phyloP scores from a whole-genome alignment of 1,140 invertebrate genomes.

The Melanaphis sacchari region DNA sequence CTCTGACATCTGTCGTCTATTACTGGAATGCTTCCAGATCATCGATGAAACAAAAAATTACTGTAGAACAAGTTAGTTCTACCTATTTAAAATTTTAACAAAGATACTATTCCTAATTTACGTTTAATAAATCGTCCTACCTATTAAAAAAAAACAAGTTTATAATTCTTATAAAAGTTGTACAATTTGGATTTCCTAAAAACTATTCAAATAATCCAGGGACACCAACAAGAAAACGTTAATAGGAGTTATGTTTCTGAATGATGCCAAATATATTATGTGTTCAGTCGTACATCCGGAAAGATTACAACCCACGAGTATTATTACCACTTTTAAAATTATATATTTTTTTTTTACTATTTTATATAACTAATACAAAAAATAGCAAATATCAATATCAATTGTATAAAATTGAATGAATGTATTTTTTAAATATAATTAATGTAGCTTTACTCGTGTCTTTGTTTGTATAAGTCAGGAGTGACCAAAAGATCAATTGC shows the following conservation, averaged over 20 bases:
- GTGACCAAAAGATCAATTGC: no score
- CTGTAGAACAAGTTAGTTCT: not conserved
- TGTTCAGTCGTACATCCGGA: not conserved
- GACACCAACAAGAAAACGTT: not conserved
- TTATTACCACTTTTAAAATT: not conserved
- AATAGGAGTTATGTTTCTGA: not conserved
- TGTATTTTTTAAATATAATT: not conserved
- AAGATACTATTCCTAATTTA: not conserved
- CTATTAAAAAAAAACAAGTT: not conserved
- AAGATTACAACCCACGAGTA: not conserved
- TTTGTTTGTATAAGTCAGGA: no score
- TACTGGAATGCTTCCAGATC: constrained; percentile 11
- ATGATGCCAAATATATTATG: not conserved
- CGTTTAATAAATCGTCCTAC: not conserved
- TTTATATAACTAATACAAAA: not conserved
- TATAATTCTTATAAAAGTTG: not conserved
- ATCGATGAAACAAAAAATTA: constrained; percentile 13
- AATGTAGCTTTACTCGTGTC: not conserved
- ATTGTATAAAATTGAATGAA: not conserved
- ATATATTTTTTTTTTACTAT: not conserved
- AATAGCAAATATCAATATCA: not conserved
- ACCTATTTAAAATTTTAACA: not conserved
- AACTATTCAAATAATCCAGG: not conserved
- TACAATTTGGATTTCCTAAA: not conserved
- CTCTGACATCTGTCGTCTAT: not conserved